A percentile compares a stretch with the other conserved stretches of the same genome.
These are phyloP conservation scores for Eledona agricola DNA, from an alignment of 2,888 invertebrate species.

Conservation along the genomic window DNA sequence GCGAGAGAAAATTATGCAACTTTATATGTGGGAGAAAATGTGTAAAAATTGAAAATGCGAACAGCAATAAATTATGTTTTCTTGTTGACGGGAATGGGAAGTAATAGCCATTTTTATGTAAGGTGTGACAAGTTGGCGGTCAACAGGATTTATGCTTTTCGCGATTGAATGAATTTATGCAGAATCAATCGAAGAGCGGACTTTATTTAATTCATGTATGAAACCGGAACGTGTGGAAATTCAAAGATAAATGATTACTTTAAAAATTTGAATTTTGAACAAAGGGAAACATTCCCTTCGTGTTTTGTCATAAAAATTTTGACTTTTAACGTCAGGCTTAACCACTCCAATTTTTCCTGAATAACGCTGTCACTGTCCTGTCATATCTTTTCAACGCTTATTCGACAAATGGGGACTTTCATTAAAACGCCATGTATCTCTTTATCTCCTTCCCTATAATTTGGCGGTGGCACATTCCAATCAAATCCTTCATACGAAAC, in stretches of 20 bases:
- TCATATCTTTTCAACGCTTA: conserved; percentile 36
- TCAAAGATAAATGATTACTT: conserved; percentile 15
- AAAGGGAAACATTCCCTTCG: conserved; percentile 25
- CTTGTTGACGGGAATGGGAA: conserved; percentile 13
- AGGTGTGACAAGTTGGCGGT: conserved; percentile 20
- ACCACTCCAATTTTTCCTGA: conserved; percentile 36
- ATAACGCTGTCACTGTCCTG: conserved; percentile 35
- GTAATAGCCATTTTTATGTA: conserved; percentile 17
- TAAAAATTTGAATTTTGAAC: conserved; percentile 29
- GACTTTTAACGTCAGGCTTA: conserved; percentile 36
- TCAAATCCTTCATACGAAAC: neutral
- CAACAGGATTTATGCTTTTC: conserved; percentile 27
- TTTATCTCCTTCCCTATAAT: conserved; percentile 31
- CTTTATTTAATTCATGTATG: conserved; percentile 17
- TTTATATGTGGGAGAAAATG: conserved; percentile 25
- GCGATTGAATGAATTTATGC: conserved; percentile 29
- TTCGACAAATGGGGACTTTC: conserved; percentile 38
- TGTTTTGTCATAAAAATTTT: conserved; percentile 38
- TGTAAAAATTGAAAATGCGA: conserved; percentile 22
- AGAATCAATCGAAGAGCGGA: conserved; percentile 19
- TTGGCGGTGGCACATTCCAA: conserved; percentile 12
- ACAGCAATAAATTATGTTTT: conserved; percentile 26
- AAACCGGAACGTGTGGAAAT: conserved; percentile 10
- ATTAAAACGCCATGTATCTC: conserved; percentile 37
- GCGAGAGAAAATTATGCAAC: conserved; percentile 27